Evolutionary conservation across 2,888 invertebrate genomes (phyloP).

Genomic region (Liopterus haemorrhoidalis): DNA sequence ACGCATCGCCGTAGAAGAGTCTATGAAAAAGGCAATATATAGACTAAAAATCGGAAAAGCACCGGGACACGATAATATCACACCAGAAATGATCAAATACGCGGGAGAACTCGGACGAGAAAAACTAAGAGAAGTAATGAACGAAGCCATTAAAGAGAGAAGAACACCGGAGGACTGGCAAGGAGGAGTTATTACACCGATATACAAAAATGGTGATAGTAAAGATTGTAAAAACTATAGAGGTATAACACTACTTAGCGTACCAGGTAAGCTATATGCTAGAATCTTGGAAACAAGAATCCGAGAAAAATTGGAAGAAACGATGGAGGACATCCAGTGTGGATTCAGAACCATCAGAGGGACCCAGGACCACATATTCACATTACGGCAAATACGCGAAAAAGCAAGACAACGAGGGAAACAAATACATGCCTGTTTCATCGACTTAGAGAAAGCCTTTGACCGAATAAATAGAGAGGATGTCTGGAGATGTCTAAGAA

Average conservation of each 20-base stretch:
- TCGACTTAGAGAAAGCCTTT: too few species aligned
- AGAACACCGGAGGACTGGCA: slow-evolving; percentile 22
- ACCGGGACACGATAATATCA: not conserved
- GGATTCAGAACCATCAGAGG: slow-evolving; percentile 17
- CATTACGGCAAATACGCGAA: slow-evolving; percentile 13
- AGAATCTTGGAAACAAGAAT: slow-evolving; percentile 10
- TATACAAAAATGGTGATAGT: slow-evolving; percentile 11
- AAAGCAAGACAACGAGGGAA: slow-evolving; percentile 1
- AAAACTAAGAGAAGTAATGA: slow-evolving; percentile 2
- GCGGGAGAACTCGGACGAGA: not conserved
- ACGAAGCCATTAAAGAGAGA: not conserved
- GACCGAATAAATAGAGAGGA: too few species aligned
- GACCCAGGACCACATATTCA: slow-evolving; percentile 12
- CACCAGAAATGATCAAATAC: not conserved
- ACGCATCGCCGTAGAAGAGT: too few species aligned
- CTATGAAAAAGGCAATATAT: too few species aligned
- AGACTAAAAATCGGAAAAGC: too few species aligned
- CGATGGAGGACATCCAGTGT: slow-evolving; percentile 11
- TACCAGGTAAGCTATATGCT: slow-evolving; percentile 7
- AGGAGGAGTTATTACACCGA: slow-evolving; percentile 13
- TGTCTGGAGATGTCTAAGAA: not conserved
- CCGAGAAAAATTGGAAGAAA: slow-evolving; percentile 5
- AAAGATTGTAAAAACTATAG: slow-evolving; percentile 13
- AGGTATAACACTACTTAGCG: slow-evolving; percentile 11
- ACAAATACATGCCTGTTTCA: slow-evolving; percentile 10